These are phyloP conservation scores for Xiphophorus hellerii DNA, from an alignment of 2,113 vertebrate genomes.

Conservation along the genomic window DNA sequence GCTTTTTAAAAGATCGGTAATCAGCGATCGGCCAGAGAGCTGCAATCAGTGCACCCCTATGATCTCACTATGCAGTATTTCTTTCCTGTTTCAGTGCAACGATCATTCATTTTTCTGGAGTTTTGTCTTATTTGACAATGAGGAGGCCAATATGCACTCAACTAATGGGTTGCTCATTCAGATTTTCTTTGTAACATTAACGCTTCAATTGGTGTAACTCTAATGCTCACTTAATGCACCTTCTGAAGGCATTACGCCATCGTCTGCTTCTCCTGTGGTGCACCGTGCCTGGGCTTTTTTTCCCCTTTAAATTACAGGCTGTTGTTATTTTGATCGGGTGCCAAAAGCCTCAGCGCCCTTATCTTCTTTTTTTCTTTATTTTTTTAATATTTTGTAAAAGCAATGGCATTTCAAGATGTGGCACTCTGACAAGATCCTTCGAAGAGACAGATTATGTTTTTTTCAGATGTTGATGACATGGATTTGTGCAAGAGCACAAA, in stretches of 20 bases:
- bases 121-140: slow-evolving; percentile 36
- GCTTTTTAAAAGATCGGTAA: too few relatives aligned
- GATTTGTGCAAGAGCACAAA: slow-evolving; percentile 22
- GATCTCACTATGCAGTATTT: slow-evolving; percentile 31
- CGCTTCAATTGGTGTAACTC: slow-evolving; percentile 27
- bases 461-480: slow-evolving; percentile 18
- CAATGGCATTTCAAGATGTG: slow-evolving; percentile 24
- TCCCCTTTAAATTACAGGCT: neutral
- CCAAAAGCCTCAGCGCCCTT: slow-evolving; percentile 28
- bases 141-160: slow-evolving; percentile 28
- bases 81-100: slow-evolving; percentile 18
- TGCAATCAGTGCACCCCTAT: too few relatives aligned
- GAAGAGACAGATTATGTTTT: slow-evolving; percentile 12
- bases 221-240: slow-evolving; percentile 36
- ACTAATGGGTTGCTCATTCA: slow-evolving; percentile 35
- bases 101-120: slow-evolving; percentile 22
- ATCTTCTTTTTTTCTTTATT: neutral
- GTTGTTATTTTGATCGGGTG: slow-evolving; percentile 18
- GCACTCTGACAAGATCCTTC: slow-evolving; percentile 30
- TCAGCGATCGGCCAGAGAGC: too few relatives aligned
- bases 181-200: slow-evolving; percentile 30
- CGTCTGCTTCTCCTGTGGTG: neutral
- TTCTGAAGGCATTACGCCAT: neutral
- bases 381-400: neutral
- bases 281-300: neutral